Conservation (phyloP, 2,888 invertebrate genomes). For the Podabrus alpinus region DNA sequence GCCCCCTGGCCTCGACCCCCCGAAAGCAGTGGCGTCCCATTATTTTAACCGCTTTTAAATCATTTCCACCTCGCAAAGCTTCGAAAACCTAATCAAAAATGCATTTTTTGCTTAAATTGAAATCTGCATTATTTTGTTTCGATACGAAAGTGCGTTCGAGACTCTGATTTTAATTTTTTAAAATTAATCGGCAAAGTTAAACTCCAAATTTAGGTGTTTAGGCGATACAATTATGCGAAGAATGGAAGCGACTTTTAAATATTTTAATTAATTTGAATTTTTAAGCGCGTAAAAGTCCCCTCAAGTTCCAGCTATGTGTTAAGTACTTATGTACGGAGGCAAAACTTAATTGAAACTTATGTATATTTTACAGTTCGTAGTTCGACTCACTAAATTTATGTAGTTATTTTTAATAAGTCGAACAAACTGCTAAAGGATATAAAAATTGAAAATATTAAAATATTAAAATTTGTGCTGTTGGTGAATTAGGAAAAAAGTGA, state of each 20-base stretch:
- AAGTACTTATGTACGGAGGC: constrained; percentile 26
- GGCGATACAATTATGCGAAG: not conserved
- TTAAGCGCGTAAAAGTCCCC: not conserved
- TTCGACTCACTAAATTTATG: constrained; percentile 35
- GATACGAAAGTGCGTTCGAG: not conserved
- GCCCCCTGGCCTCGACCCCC: constrained; percentile 43
- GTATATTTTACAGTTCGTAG: constrained; percentile 41
- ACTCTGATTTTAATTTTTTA: not conserved
- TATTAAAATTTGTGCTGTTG: not conserved
- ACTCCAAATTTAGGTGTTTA: not conserved
- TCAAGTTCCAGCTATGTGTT: constrained; percentile 12
- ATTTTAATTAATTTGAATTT: not conserved
- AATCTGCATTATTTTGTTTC: not conserved
- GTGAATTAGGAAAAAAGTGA: not conserved
- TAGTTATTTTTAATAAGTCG: constrained; percentile 14
- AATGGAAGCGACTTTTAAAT: not conserved
- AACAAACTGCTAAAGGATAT: not conserved
- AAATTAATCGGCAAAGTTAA: not conserved
- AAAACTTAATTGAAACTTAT: constrained; percentile 44
- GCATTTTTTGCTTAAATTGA: not conserved
- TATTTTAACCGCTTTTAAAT: not conserved
- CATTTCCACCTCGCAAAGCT: not conserved
- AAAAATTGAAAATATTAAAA: not conserved
- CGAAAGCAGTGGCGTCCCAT: constrained; percentile 36
- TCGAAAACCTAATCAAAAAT: not conserved